Conservation (phyloP, 2,797 vertebrate species). For the Leuciscus waleckii region DNA sequence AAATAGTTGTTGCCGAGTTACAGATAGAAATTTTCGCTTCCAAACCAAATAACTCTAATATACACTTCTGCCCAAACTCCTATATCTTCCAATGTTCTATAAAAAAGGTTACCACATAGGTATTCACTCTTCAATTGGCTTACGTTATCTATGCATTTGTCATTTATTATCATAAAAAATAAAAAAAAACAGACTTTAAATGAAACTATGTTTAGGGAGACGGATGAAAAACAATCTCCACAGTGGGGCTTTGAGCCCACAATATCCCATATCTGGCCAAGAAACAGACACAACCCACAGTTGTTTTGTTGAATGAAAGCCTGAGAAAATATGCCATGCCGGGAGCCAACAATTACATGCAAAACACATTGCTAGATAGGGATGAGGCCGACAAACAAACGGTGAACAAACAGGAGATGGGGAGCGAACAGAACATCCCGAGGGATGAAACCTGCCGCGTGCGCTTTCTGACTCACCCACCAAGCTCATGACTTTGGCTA, state of each 20-base stretch:
- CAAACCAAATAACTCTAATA: background rate
- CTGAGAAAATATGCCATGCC: conserved; percentile 49
- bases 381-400: conserved; percentile 56
- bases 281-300: conserved; percentile 28
- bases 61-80: background rate
- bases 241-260: conserved; percentile 8
- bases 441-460: conserved; percentile 66
- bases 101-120: background rate
- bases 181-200: background rate
- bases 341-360: conserved; percentile 57
- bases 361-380: conserved; percentile 59
- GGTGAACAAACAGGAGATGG: conserved; percentile 53
- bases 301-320: conserved; percentile 59
- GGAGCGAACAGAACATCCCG: conserved; percentile 63
- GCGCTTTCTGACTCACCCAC: conserved; percentile 62
- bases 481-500: background rate
- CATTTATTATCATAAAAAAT: background rate
- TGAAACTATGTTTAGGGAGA: background rate
- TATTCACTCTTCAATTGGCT: background rate
- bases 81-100: background rate
- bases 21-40: background rate
- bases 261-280: conserved; percentile 37
- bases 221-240: conserved; percentile 5
- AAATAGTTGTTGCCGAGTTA: background rate
- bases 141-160: background rate